Percentiles rank a stretch among this genome's conserved stretches.
Evolutionary conservation across 23 tunicate genomes (phyloP).

Genomic region (Halocynthia aurantium): DNA sequence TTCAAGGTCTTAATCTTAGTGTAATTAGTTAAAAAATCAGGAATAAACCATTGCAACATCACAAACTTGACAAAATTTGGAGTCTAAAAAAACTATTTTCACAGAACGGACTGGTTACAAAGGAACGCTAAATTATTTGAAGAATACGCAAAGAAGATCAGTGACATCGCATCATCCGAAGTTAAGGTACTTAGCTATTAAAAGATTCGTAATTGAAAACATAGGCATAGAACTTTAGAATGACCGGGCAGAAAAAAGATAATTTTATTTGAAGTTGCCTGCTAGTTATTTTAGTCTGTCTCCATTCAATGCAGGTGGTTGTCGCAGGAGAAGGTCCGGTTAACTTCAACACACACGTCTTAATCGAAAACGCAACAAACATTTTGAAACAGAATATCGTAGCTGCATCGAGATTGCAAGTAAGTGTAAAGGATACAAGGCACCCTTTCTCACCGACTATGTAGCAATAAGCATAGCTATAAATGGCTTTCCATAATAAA

Average conservation of each 20-base stretch:
- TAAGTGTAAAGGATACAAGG: constrained; percentile 6
- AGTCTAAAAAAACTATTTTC: background rate
- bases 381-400: constrained; percentile 65
- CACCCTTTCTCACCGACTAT: no score
- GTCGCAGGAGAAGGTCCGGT: constrained; percentile 69
- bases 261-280: no score
- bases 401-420: constrained; percentile 71
- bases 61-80: background rate
- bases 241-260: no score
- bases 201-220: background rate
- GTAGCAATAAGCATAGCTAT: no score
- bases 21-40: background rate
- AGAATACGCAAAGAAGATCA: constrained; percentile 39
- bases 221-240: no score
- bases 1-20: constrained; percentile 17
- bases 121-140: constrained; percentile 34
- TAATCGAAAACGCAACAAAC: constrained; percentile 46
- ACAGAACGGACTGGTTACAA: constrained; percentile 14
- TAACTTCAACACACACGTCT: constrained; percentile 58
- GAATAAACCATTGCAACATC: background rate
- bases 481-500: no score
- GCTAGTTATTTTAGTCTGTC: no score
- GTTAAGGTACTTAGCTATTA: constrained; percentile 27
- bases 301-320: constrained; percentile 29
- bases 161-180: constrained; percentile 33